Percentiles rank a stretch among this genome's conserved stretches.
phyloP scores from a whole-genome alignment of 2,797 vertebrate genomes.

The Distichodus sexfasciatus region DNA sequence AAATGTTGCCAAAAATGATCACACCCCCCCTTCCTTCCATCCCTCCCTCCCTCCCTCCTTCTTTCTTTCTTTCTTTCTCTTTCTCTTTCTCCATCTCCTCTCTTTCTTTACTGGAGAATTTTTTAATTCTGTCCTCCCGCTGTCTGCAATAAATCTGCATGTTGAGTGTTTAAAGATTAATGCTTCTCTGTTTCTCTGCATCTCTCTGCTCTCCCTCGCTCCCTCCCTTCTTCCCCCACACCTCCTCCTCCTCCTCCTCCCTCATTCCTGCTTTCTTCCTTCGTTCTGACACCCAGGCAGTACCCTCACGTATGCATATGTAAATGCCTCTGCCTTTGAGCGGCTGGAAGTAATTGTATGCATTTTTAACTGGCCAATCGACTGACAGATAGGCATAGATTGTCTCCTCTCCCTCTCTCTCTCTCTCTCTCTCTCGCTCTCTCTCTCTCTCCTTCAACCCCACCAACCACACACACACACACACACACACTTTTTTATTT shows the following conservation, averaged over 20 bases:
- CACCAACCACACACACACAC: constrained; percentile 20
- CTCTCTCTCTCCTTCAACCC: constrained; percentile 22
- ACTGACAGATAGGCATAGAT: constrained; percentile 85
- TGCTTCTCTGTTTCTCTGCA: constrained; percentile 76
- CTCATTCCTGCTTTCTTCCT: constrained; percentile 30
- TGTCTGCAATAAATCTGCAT: constrained; percentile 63
- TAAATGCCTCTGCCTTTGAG: constrained; percentile 78
- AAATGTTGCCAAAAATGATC: constrained; percentile 43
- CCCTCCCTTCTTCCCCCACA: constrained; percentile 55
- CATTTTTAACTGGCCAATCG: constrained; percentile 88
- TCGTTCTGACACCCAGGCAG: constrained; percentile 61
- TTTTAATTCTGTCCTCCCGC: constrained; percentile 58
- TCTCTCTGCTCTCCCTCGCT: constrained; percentile 37
- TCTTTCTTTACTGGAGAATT: constrained; percentile 32
- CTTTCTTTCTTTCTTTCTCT: constrained; percentile 14
- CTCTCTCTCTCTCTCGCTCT: constrained; percentile 23
- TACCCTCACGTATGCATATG: constrained; percentile 77
- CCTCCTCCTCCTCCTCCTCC: constrained; percentile 51
- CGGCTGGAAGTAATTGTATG: constrained; percentile 85
- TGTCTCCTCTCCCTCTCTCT: constrained; percentile 64
- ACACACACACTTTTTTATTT: constrained; percentile 77
- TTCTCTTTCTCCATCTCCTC: background rate
- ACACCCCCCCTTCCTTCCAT: constrained; percentile 18
- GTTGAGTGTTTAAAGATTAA: constrained; percentile 82
- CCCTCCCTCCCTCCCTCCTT: constrained; percentile 19